Percentiles rank a stretch among this genome's conserved stretches.
Evolutionary conservation across 1,140 invertebrate genomes (phyloP).

Genomic region (Drosophila bifasciata): DNA sequence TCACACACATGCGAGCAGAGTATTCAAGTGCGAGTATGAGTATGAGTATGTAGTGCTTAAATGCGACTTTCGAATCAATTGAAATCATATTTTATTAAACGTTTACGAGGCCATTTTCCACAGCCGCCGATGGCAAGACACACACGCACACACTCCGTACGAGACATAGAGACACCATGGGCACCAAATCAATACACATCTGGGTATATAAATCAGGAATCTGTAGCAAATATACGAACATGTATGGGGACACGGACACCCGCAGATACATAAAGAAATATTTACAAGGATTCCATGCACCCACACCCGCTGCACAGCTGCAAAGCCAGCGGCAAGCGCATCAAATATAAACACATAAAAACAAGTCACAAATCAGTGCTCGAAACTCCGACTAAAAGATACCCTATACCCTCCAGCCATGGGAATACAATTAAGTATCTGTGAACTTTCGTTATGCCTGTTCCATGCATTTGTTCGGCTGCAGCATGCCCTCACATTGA

Average conservation of each 20-base stretch:
- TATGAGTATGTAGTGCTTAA: constrained; percentile 59
- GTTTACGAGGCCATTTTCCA: constrained; percentile 74
- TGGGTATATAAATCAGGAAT: constrained; percentile 14
- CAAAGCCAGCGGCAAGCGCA: constrained; percentile 54
- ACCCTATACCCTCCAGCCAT: not conserved
- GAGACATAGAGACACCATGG: not conserved
- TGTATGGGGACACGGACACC: not conserved
- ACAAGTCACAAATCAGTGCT: not conserved
- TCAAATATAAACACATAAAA: constrained; percentile 73
- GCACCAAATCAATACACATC: not conserved
- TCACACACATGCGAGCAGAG: not conserved
- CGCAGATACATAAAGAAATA: constrained; percentile 57
- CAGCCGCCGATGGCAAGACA: constrained; percentile 61
- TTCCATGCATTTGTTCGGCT: too few species aligned
- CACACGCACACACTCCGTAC: not conserved
- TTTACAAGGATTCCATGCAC: constrained; percentile 68
- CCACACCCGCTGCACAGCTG: constrained; percentile 24
- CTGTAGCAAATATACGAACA: not conserved
- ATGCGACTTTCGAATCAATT: constrained; percentile 77
- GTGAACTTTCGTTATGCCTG: not conserved
- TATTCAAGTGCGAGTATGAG: constrained; percentile 36
- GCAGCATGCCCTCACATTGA: too few species aligned
- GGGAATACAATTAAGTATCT: not conserved
- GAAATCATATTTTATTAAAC: constrained; percentile 81
- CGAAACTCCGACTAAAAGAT: too few species aligned